Percentiles rank a stretch among this genome's conserved stretches.
phyloP scores from a whole-genome alignment of 2,113 vertebrate species.

The Hylia prasina region DNA sequence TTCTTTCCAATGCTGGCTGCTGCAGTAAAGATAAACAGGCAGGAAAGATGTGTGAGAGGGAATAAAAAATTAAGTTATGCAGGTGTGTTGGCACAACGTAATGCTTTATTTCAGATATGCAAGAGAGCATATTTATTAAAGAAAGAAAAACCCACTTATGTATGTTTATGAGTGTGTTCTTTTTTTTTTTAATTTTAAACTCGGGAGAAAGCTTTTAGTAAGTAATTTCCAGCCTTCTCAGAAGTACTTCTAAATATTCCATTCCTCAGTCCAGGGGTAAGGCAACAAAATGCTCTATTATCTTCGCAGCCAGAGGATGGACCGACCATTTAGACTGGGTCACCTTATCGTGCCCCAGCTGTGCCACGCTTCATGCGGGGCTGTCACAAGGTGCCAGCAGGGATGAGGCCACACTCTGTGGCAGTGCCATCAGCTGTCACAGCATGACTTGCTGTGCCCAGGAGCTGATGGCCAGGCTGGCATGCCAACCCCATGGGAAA shows the following conservation, averaged over 20 bases:
- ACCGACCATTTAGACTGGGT: background rate
- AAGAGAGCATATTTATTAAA: background rate
- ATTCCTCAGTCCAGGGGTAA: background rate
- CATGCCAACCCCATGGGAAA: background rate
- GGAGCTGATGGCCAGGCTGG: background rate
- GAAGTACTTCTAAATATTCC: background rate
- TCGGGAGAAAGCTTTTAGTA: background rate
- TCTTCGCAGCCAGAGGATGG: background rate
- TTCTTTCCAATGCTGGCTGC: background rate
- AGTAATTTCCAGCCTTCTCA: background rate
- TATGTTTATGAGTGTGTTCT: background rate
- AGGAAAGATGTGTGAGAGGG: background rate
- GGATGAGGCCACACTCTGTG: background rate
- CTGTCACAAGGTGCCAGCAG: background rate
- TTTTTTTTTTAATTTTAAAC: background rate
- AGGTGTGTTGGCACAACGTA: background rate
- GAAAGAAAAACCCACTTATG: background rate
- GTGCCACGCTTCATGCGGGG: accelerated
- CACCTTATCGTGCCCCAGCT: background rate
- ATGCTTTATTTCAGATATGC: background rate
- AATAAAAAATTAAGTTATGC: background rate
- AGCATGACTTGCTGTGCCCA: background rate
- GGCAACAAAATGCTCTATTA: background rate
- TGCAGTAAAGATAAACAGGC: background rate
- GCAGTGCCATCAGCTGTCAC: background rate